Percentiles rank a stretch among this genome's conserved stretches.
Conservation (phyloP, 2,797 vertebrate species). For the Gephyroberyx darwinii region DNA sequence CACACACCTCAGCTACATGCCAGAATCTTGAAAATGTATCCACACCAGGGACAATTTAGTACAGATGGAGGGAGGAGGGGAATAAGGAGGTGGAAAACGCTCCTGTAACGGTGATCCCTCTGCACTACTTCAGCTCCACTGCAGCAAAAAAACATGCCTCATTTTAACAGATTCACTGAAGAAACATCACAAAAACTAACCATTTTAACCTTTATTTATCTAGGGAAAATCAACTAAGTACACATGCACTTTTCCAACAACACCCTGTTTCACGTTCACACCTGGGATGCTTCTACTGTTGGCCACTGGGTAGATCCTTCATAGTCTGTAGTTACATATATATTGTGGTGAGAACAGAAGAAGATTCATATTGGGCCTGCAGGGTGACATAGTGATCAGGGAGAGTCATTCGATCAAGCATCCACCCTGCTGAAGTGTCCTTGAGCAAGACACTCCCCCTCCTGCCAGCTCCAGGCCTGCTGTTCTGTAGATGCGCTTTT, state of each 20-base stretch:
- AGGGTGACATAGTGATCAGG: neutral
- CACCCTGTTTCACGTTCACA: slow-evolving; percentile 19
- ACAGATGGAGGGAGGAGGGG: slow-evolving; percentile 54
- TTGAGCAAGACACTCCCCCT: neutral
- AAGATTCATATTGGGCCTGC: neutral
- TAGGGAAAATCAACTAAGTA: neutral
- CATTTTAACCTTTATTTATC: slow-evolving; percentile 23
- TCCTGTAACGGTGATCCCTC: slow-evolving; percentile 52
- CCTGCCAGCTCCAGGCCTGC: too few species aligned
- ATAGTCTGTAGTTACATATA: neutral
- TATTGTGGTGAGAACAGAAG: neutral
- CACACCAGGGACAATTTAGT: slow-evolving; percentile 65
- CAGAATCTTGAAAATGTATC: slow-evolving; percentile 68
- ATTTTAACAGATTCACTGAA: slow-evolving; percentile 36
- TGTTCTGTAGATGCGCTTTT: too few species aligned
- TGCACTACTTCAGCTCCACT: slow-evolving; percentile 19
- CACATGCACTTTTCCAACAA: neutral
- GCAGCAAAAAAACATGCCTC: slow-evolving; percentile 26
- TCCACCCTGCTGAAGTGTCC: neutral
- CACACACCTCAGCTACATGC: slow-evolving; percentile 48
- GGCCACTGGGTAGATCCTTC: neutral
- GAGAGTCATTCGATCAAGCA: neutral
- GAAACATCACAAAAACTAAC: slow-evolving; percentile 6
- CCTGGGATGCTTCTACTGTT: neutral
- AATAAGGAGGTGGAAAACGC: slow-evolving; percentile 35